Conservation (phyloP, 2,888 invertebrate genomes). For the Tryphoninae sp. region DNA sequence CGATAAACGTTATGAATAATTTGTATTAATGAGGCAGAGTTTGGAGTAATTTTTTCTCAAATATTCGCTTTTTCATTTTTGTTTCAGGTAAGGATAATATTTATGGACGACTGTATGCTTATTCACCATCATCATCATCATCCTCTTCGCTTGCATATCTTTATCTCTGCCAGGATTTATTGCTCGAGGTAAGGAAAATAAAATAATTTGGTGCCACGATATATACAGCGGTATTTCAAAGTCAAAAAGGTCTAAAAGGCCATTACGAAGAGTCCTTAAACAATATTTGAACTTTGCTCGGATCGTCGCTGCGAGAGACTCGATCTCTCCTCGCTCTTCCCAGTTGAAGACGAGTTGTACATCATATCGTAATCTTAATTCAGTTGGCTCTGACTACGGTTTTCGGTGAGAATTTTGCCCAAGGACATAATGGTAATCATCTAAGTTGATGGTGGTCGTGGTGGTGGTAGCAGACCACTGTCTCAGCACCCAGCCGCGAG, state of each 20-base stretch:
- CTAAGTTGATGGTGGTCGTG: slow-evolving; percentile 14
- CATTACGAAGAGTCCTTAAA: slow-evolving; percentile 30
- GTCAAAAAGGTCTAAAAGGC: neutral
- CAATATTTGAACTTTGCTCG: slow-evolving; percentile 51
- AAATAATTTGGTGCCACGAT: neutral
- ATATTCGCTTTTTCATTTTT: slow-evolving; percentile 35
- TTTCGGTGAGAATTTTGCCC: slow-evolving; percentile 29
- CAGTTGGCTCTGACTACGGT: slow-evolving; percentile 61
- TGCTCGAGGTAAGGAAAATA: slow-evolving; percentile 24
- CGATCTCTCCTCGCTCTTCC: neutral
- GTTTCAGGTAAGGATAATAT: slow-evolving; percentile 63
- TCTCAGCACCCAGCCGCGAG: slow-evolving; percentile 40
- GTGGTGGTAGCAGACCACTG: slow-evolving; percentile 44
- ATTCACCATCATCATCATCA: slow-evolving; percentile 19
- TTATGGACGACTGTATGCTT: neutral
- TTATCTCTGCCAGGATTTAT: slow-evolving; percentile 41
- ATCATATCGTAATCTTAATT: slow-evolving; percentile 78
- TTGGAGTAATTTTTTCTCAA: neutral
- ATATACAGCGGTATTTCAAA: neutral
- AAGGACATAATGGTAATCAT: slow-evolving; percentile 51
- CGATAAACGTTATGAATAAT: neutral
- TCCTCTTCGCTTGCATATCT: slow-evolving; percentile 27
- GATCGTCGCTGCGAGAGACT: slow-evolving; percentile 20
- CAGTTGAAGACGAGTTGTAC: slow-evolving; percentile 58
- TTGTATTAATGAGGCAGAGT: neutral